Percentiles rank a stretch among this genome's conserved stretches.
Conservation (phyloP, 2,888 invertebrate genomes). For the Heterodera filipjevi region DNA sequence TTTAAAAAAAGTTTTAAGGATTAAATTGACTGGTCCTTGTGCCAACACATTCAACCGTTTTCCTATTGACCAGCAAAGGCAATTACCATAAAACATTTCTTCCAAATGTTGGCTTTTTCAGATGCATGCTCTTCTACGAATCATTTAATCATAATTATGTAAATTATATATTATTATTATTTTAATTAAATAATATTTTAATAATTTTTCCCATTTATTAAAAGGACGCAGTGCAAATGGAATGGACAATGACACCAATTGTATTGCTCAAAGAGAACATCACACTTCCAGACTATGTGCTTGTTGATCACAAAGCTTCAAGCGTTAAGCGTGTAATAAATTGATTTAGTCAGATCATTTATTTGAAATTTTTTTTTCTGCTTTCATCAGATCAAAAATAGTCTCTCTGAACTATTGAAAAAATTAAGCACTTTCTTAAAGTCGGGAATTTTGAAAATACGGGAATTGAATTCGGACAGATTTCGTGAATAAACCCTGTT, state of each 20-base stretch:
- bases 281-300: conserved; percentile 63
- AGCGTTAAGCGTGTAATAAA: conserved; percentile 50
- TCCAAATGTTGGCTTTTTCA: neutral
- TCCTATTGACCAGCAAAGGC: conserved; percentile 57
- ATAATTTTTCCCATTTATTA: conserved; percentile 38
- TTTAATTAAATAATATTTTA: conserved; percentile 15
- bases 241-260: conserved; percentile 62
- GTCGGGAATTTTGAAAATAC: too few relatives aligned
- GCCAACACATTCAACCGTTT: conserved; percentile 50
- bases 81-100: neutral
- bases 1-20: conserved; percentile 29
- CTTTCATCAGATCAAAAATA: too few relatives aligned
- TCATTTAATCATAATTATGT: conserved; percentile 63
- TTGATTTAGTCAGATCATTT: neutral
- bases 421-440: too few relatives aligned
- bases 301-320: conserved; percentile 58
- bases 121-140: conserved; percentile 62
- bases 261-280: conserved; percentile 63
- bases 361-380: too few relatives aligned
- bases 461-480: too few relatives aligned
- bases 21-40: conserved; percentile 57
- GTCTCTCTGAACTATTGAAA: too few relatives aligned
- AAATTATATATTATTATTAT: conserved; percentile 32
- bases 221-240: conserved; percentile 58
- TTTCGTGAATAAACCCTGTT: too few relatives aligned